Base-by-base conservation (phyloP, 2,888 invertebrate genomes). In the Tetramorium bicarinatum region DNA sequence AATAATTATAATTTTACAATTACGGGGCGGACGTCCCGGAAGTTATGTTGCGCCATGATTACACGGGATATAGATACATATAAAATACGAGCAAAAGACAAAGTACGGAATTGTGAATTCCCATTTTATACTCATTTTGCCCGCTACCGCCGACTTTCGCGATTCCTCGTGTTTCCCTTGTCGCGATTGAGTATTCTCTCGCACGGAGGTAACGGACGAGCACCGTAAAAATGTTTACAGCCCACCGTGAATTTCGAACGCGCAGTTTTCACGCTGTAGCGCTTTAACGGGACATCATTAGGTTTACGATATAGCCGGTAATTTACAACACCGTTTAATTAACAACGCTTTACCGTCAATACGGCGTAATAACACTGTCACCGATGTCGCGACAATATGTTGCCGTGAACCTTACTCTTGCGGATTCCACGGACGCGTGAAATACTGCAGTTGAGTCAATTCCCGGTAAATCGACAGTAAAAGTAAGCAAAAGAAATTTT, bases 231-330 rank as follows among this genome's bases (percentile, higher is more conserved):
- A 83, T 77, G 71, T 88, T 91, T 91, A 89, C 84, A 84, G 83
- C 83, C 86, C 72, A 84, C 83, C 76, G 87, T 87, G 91, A 86
- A 91, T 87, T 88, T 87, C 82, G 72, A 56, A 82, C 72, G 84
- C 80, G 85, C 69, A 74, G 87, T 87, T 88, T 88, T 88, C 88
- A 76, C 85, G 82, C 87, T 72, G 77, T 66, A 72, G 77, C 84
- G 77, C 87, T 88, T 91, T 92, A 91, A 93, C 89, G 90, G 88
- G 87, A 88, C 91, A 87, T 92, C 92, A 92, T 93, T 92, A 92
- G 89, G 84, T 92, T 93, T 91, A 90, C 90, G 91, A 92, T 88
- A 74, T 88, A 54, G 74, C 88, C 88, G 89, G 87, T 92, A 90
- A 92, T 93, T 92, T 92, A 92, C 90, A 88, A 54, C 86, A 88